Conservation (phyloP, 2,113 vertebrate genomes). For the Lagopus leucura region DNA sequence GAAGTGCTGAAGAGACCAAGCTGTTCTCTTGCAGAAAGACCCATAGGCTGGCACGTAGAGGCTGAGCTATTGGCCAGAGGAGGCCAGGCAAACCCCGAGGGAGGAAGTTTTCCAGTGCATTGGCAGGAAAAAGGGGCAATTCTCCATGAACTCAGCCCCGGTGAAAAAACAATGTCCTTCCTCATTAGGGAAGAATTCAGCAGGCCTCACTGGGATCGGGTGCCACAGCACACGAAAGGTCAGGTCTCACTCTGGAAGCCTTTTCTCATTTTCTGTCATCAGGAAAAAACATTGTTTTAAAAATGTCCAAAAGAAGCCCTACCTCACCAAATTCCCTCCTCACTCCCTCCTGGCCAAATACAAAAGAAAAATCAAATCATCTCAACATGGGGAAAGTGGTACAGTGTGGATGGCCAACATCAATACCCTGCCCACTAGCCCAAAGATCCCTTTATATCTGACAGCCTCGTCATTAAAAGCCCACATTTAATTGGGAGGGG, state of each 20-base stretch:
- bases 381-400: fast-evolving
- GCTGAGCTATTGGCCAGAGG: background rate
- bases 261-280: background rate
- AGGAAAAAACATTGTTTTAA: background rate
- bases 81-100: fast-evolving
- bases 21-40: background rate
- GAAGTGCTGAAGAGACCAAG: background rate
- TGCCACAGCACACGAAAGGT: background rate
- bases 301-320: background rate
- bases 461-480: background rate
- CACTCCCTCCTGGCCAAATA: background rate
- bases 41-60: fast-evolving
- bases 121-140: background rate
- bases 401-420: background rate
- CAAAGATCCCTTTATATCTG: background rate
- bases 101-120: conserved; percentile 15
- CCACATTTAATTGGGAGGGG: background rate
- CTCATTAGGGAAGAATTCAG: conserved; percentile 42
- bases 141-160: background rate
- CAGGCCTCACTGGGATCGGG: background rate
- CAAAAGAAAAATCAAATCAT: background rate
- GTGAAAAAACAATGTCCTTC: background rate
- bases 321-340: too few relatives aligned
- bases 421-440: background rate
- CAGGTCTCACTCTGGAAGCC: background rate